Conservation (phyloP, 92 coral and sea anemone genomes). For the Bergia sp. region DNA sequence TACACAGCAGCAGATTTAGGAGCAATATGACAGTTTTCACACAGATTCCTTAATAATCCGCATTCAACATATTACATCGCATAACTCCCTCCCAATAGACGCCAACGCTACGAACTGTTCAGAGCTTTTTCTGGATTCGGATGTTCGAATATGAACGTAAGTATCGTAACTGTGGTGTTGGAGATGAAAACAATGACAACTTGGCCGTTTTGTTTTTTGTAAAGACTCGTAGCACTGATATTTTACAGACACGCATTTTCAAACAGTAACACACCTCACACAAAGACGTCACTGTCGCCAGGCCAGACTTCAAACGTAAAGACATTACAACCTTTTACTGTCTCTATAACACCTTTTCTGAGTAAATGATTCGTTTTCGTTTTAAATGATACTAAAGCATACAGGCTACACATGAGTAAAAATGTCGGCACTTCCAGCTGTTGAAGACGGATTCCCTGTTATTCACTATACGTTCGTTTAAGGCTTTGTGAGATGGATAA, state of each 20-base stretch:
- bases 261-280: background rate
- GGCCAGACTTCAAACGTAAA: background rate
- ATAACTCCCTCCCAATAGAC: slow-evolving; percentile 1
- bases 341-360: background rate
- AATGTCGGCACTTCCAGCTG: background rate
- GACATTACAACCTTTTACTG: background rate
- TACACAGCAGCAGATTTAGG: slow-evolving; percentile 37
- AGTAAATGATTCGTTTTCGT: background rate
- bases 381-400: too few species aligned
- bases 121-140: slow-evolving; percentile 8
- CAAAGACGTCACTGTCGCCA: background rate
- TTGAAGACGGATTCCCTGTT: background rate
- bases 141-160: background rate
- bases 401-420: background rate
- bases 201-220: background rate
- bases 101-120: background rate
- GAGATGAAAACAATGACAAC: background rate
- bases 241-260: background rate
- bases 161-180: background rate
- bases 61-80: slow-evolving; percentile 24
- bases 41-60: slow-evolving; percentile 35
- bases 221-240: background rate
- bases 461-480: background rate
- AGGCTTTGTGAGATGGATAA: background rate
- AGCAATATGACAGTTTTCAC: slow-evolving; percentile 10